Evolutionary conservation across 92 coral and sea anemone genomes (phyloP).

Genomic region (Montipora capitata): DNA sequence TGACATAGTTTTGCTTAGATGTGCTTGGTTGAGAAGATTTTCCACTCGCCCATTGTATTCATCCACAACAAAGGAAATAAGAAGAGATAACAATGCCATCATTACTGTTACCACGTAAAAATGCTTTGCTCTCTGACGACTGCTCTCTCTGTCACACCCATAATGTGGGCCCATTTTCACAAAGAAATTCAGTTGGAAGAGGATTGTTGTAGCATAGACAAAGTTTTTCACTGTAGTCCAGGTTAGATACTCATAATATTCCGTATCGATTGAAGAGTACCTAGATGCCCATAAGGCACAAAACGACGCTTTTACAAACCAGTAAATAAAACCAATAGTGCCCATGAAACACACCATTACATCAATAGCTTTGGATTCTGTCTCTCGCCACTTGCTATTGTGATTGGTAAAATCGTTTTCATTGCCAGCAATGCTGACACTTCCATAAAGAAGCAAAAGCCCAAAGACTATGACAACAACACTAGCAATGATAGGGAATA

Average conservation of each 20-base stretch:
- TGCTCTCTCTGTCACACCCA: constrained; percentile 66
- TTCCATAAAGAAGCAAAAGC: constrained; percentile 67
- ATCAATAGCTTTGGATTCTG: constrained; percentile 89
- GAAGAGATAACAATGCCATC: constrained; percentile 79
- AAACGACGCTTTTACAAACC: constrained; percentile 81
- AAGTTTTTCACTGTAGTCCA: constrained; percentile 82
- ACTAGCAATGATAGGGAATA: constrained; percentile 84
- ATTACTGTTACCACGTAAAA: constrained; percentile 81
- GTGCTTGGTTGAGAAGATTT: constrained; percentile 55
- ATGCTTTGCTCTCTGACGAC: constrained; percentile 60
- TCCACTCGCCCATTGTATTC: constrained; percentile 86
- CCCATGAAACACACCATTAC: constrained; percentile 94
- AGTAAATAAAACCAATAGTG: constrained; percentile 78
- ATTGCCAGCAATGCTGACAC: neutral
- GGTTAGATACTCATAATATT: constrained; percentile 52
- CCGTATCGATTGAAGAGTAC: constrained; percentile 8
- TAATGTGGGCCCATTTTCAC: constrained; percentile 91
- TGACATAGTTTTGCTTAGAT: constrained; percentile 61
- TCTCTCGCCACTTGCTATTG: constrained; percentile 84
- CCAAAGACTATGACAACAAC: constrained; percentile 78
- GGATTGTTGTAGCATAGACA: constrained; percentile 73
- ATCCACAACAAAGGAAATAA: constrained; percentile 80
- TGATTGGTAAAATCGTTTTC: constrained; percentile 7
- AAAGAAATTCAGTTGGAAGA: constrained; percentile 87
- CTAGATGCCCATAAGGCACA: constrained; percentile 74